Conservation (phyloP, 2,797 vertebrate genomes). For the Sternarchorhynchus goeldii region DNA sequence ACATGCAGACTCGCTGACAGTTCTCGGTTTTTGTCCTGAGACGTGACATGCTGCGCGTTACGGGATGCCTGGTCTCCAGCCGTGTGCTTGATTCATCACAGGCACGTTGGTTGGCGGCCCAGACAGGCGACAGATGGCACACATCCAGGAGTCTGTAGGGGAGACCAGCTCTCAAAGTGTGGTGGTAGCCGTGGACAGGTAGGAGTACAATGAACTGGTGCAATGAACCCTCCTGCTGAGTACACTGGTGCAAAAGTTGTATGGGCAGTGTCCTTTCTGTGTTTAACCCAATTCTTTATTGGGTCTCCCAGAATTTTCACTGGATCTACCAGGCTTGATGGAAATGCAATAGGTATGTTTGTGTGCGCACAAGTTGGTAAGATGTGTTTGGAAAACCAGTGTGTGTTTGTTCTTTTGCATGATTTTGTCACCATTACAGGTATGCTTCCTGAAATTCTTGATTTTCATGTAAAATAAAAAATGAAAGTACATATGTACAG, state of each 20-base stretch:
- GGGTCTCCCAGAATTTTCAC: constrained; percentile 87
- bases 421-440: background rate
- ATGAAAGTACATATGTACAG: too few relatives aligned
- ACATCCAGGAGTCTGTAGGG: constrained; percentile 94
- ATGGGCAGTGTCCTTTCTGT: background rate
- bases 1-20: too few relatives aligned
- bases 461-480: background rate
- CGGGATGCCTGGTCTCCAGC: constrained; percentile 2
- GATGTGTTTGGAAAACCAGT: background rate
- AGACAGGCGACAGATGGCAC: constrained; percentile 91
- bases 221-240: background rate
- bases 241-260: background rate
- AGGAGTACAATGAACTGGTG: constrained; percentile 32
- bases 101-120: constrained; percentile 90
- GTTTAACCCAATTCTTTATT: constrained; percentile 3
- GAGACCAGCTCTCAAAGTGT: constrained; percentile 98
- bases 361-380: background rate
- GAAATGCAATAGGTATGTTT: constrained; percentile 90
- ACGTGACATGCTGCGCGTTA: background rate
- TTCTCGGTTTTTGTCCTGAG: background rate
- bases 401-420: background rate
- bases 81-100: constrained; percentile 63
- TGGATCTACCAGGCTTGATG: constrained; percentile 91
- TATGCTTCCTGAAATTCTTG: background rate
- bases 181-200: constrained; percentile 96